Evolutionary conservation across 2,888 invertebrate species (phyloP), one percentile per base, ranked within the genome.

Genomic region (Megastigmus dorsalis): DNA sequence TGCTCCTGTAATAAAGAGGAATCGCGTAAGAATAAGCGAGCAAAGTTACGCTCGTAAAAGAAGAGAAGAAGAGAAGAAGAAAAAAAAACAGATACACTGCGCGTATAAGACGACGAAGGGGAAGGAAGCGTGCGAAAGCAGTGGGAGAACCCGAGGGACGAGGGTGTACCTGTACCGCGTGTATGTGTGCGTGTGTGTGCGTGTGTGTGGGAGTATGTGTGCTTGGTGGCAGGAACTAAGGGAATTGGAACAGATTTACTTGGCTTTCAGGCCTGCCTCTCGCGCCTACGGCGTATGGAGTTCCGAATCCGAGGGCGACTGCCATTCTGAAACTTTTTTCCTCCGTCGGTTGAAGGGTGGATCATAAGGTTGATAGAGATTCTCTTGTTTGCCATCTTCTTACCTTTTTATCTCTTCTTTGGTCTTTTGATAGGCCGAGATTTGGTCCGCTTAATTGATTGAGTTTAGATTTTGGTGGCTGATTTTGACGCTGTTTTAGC

Each of bases 181-280:
- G n/a, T n/a, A n/a, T n/a, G n/a, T n/a, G n/a, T n/a, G n/a, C n/a
- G n/a, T n/a, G n/a, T n/a, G n/a, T n/a, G n/a, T n/a, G n/a, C n/a
- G n/a, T n/a, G n/a, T n/a, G n/a, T n/a, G n/a, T n/a, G n/a, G n/a
- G n/a, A n/a, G n/a, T n/a, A n/a, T n/a, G n/a, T n/a, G n/a, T n/a
- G n/a, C n/a, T n/a, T n/a, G n/a, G n/a, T n/a, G n/a, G n/a, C n/a
- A n/a, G n/a, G n/a, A n/a, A n/a, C n/a, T n/a, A n/a, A n/a, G 75
- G 77, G 79, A 81, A 82, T 79, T 80, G 80, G 77, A 80, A 80
- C 79, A 80, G 80, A 80, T 82, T 82, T 80, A 79, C 77, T 82
- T 77, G 81, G 77, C 77, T 79, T 78, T 79, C 75, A 13, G 28
- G 33, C 5, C 20, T 15, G 15, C n/a, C n/a, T n/a, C n/a, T n/a